Percentiles rank a stretch among this genome's conserved stretches.
These are phyloP conservation scores for Heliothis virescens DNA, from an alignment of 1,140 invertebrate genomes.

Conservation along the genomic window DNA sequence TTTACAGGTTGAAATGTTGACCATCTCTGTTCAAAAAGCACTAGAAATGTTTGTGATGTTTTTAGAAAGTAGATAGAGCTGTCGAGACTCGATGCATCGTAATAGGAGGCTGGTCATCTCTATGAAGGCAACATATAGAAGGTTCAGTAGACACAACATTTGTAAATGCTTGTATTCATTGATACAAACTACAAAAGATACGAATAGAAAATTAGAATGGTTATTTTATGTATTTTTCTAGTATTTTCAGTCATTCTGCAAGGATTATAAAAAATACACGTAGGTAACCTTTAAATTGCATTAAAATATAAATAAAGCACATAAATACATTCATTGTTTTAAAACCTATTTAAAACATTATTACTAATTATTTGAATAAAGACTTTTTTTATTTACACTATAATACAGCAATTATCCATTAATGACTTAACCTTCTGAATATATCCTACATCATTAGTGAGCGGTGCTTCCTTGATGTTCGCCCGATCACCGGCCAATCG, in stretches of 20 bases:
- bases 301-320: too few species aligned
- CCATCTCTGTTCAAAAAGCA: constrained; percentile 1
- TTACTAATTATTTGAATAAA: background rate
- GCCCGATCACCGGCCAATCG: constrained; percentile 50
- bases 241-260: too few species aligned
- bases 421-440: background rate
- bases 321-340: too few species aligned
- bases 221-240: too few species aligned
- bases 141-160: background rate
- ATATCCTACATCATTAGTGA: constrained; percentile 39
- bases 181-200: too few species aligned
- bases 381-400: background rate
- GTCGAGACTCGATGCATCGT: constrained; percentile 51
- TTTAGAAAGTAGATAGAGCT: constrained; percentile 52
- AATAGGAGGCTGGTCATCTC: constrained; percentile 20
- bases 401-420: too few species aligned
- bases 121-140: background rate
- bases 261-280: too few species aligned
- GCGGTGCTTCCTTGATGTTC: constrained; percentile 52
- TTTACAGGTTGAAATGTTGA: background rate
- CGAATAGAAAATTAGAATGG: too few species aligned
- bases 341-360: too few species aligned
- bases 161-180: too few species aligned
- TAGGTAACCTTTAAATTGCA: too few species aligned
- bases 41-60: constrained; percentile 25